A percentile compares a stretch with the other conserved stretches of the same genome.
Conservation (phyloP, 2,888 invertebrate genomes). For the Pandemis cinnamomeana region DNA sequence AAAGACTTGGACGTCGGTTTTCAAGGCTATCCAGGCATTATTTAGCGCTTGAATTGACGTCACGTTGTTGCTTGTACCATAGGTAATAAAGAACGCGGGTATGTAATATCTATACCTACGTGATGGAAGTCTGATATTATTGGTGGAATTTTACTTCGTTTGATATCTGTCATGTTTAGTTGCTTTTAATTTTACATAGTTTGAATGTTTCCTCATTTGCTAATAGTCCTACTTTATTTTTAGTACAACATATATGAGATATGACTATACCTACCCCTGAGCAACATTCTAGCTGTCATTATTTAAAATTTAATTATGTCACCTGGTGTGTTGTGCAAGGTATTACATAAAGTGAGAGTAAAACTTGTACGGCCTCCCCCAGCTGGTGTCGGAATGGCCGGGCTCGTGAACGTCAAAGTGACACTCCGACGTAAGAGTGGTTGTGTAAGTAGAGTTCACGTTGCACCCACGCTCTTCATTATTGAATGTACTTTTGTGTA, state of each 20-base stretch:
- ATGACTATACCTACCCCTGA: neutral
- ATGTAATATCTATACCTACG: neutral
- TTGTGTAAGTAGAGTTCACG: constrained; percentile 42
- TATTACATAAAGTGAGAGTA: constrained; percentile 60
- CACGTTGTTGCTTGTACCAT: neutral
- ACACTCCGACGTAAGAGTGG: constrained; percentile 42
- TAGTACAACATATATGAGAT: neutral
- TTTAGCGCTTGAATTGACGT: constrained; percentile 25
- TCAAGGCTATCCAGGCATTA: constrained; percentile 18
- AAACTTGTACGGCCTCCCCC: constrained; percentile 45
- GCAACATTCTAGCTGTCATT: neutral
- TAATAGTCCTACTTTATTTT: neutral
- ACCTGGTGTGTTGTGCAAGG: constrained; percentile 57
- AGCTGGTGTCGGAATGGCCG: constrained; percentile 26
- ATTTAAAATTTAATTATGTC: constrained; percentile 57
- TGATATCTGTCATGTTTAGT: neutral
- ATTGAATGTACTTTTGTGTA: constrained; percentile 35
- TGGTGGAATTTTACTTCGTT: neutral
- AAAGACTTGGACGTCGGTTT: constrained; percentile 17
- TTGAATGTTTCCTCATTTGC: neutral
- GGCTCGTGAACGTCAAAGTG: constrained; percentile 31
- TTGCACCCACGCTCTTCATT: constrained; percentile 44
- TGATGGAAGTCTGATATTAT: neutral
- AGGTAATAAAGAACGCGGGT: no score
- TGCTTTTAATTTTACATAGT: neutral